Conservation (phyloP, 2,888 invertebrate species). For the Trachelus stipa region DNA sequence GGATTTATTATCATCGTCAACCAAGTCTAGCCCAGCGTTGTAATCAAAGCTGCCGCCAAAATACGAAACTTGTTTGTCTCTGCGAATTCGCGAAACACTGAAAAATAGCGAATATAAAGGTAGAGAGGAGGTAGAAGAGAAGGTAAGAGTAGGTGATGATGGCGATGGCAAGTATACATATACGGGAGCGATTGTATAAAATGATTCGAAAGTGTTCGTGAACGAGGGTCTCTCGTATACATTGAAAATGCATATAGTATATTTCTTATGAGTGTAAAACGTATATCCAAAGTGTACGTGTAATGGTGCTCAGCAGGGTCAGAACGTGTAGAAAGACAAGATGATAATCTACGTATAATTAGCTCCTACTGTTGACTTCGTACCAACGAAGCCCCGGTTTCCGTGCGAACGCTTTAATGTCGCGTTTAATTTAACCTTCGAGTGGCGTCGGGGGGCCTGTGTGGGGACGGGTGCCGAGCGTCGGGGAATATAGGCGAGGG, state of each 20-base stretch:
- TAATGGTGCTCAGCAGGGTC: conserved; percentile 28
- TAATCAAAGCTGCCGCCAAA: background rate
- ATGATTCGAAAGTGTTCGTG: background rate
- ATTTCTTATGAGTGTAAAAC: background rate
- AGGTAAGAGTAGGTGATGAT: background rate
- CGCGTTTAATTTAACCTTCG: conserved; percentile 30
- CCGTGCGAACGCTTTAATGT: conserved; percentile 10
- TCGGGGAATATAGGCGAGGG: background rate
- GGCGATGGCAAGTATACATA: background rate
- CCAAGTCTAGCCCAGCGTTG: background rate
- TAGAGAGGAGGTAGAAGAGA: background rate
- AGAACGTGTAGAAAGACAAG: conserved; percentile 36
- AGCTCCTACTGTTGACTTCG: conserved; percentile 37
- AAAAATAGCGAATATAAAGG: background rate
- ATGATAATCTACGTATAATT: conserved; percentile 51
- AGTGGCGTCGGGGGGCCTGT: background rate
- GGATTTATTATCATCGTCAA: background rate
- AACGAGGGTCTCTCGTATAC: background rate
- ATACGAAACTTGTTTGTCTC: background rate
- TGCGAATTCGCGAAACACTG: background rate
- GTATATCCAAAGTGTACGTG: background rate
- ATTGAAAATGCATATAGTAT: background rate
- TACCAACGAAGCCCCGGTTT: conserved; percentile 8
- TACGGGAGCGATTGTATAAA: background rate
- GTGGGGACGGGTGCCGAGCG: background rate